Percentiles rank a stretch among this genome's conserved stretches.
phyloP scores from a whole-genome alignment of 2,888 invertebrate genomes.

The Vannuccia rotundouncinata region DNA sequence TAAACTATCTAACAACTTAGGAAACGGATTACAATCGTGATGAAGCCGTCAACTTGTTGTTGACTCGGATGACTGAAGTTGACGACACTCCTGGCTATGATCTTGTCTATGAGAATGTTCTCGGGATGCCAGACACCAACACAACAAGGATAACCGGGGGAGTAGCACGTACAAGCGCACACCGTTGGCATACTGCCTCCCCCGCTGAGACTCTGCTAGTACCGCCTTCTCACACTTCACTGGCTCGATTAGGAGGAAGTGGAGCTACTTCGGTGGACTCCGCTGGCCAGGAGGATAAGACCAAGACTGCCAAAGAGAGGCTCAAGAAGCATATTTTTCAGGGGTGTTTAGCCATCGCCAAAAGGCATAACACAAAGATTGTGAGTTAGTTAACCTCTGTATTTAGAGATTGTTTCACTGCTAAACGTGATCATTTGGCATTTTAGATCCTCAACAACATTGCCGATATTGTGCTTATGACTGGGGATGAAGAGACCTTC shows the following conservation, averaged over 20 bases:
- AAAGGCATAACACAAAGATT: background rate
- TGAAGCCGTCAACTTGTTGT: background rate
- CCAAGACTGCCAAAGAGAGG: background rate
- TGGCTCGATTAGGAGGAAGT: too few species aligned
- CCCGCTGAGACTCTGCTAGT: background rate
- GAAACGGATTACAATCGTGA: constrained; percentile 6
- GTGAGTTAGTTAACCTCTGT: background rate
- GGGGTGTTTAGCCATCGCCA: background rate
- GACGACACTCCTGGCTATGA: background rate
- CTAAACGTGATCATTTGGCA: too few species aligned
- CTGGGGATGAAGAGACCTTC: constrained; percentile 1
- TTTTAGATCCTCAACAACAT: background rate
- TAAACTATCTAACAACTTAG: too few species aligned
- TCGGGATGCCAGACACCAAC: background rate
- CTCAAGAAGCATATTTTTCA: background rate
- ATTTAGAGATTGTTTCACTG: too few species aligned
- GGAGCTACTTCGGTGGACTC: background rate
- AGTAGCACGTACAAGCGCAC: background rate
- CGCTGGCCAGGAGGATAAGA: background rate
- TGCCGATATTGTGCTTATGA: constrained; percentile 6
- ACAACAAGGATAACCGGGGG: background rate
- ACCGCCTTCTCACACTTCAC: too few species aligned
- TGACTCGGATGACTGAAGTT: background rate
- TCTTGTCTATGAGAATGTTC: background rate
- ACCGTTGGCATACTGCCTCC: background rate